Percentiles rank a stretch among this genome's conserved stretches.
Conservation (phyloP, 1,140 invertebrate genomes). For the Capitella teleta region DNA sequence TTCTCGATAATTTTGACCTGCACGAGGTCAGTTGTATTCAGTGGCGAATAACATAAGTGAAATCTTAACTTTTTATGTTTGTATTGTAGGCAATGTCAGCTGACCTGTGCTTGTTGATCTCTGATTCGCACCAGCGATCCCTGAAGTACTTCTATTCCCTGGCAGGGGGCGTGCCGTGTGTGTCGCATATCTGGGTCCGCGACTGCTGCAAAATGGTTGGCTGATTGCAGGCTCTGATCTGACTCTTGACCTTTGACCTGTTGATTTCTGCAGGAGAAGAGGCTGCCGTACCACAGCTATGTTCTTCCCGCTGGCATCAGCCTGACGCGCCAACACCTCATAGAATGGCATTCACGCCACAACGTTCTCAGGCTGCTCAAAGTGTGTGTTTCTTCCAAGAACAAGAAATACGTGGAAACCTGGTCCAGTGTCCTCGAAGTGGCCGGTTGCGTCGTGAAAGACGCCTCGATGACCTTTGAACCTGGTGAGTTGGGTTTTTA, state of each 20-base stretch:
- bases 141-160: slow-evolving; percentile 41
- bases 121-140: slow-evolving; percentile 33
- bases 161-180: slow-evolving; percentile 34
- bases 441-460: slow-evolving; percentile 17
- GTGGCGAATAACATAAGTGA: neutral
- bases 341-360: neutral
- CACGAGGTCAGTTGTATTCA: slow-evolving; percentile 17
- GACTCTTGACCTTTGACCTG: neutral
- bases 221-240: neutral
- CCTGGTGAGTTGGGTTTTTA: neutral
- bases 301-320: neutral
- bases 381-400: slow-evolving; percentile 22
- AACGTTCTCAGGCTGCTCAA: slow-evolving; percentile 15
- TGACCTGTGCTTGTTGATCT: slow-evolving; percentile 23
- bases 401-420: slow-evolving; percentile 22
- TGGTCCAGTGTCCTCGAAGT: slow-evolving; percentile 33
- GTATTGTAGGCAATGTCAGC: neutral
- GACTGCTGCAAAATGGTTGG: slow-evolving; percentile 29
- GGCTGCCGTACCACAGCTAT: neutral
- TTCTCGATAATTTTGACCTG: slow-evolving; percentile 30
- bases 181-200: slow-evolving; percentile 39
- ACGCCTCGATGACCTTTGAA: neutral
- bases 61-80: neutral
- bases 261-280: slow-evolving; percentile 1
- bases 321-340: neutral